A percentile compares a stretch with the other conserved stretches of the same genome.
These are phyloP conservation scores for Uloborus diversus DNA, from an alignment of 1,140 invertebrate species.

Conservation along the genomic window DNA sequence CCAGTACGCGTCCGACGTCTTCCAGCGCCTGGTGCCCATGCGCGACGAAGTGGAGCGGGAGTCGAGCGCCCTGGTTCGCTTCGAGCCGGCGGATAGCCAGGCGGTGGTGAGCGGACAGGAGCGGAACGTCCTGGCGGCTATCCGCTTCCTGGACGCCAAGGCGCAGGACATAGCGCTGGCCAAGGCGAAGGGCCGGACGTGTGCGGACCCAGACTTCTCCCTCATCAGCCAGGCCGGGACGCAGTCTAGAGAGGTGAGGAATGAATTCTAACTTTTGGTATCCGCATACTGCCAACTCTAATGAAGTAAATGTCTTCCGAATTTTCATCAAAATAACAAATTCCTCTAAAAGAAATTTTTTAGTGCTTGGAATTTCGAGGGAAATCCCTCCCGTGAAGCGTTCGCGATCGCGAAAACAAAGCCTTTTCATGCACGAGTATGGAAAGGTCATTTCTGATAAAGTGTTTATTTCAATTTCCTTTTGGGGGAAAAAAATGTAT, in stretches of 20 bases:
- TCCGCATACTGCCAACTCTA: too few species aligned
- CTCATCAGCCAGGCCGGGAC: slow-evolving; percentile 37
- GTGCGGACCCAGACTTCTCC: background rate
- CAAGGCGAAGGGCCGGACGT: background rate
- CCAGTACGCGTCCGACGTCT: slow-evolving; percentile 42
- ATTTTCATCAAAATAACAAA: too few species aligned
- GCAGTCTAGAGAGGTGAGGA: slow-evolving; percentile 33
- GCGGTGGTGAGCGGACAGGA: slow-evolving; percentile 45
- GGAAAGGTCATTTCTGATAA: background rate
- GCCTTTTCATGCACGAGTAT: too few species aligned
- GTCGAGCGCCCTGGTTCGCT: slow-evolving; percentile 38
- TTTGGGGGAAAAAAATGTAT: too few species aligned
- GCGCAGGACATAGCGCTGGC: slow-evolving; percentile 6
- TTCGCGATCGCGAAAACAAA: too few species aligned
- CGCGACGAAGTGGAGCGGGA: slow-evolving; percentile 53
- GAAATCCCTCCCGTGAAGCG: too few species aligned
- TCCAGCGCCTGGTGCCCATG: slow-evolving; percentile 41
- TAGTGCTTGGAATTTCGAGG: too few species aligned
- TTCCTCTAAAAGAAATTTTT: background rate
- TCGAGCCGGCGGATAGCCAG: slow-evolving; percentile 18
- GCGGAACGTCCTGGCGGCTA: slow-evolving; percentile 35
- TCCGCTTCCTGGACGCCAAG: slow-evolving; percentile 43
- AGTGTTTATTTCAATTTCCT: too few species aligned
- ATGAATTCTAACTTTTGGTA: too few species aligned
- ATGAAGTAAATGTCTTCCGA: too few species aligned